Percentiles rank a stretch among this genome's conserved stretches.
These are phyloP conservation scores for Xiphophorus couchianus DNA, from an alignment of 2,113 vertebrate genomes.

Conservation along the genomic window DNA sequence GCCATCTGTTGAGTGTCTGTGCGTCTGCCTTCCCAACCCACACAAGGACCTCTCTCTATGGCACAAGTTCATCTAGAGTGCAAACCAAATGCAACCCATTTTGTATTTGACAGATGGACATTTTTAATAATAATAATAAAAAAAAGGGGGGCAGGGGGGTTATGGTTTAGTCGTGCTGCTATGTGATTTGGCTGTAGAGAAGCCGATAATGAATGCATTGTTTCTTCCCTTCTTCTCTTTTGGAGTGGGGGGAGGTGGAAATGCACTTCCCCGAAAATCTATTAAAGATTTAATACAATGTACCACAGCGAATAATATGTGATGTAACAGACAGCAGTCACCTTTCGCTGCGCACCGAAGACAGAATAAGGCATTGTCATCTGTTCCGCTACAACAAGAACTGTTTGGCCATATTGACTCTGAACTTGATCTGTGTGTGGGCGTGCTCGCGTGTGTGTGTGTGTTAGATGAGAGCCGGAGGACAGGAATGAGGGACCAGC, in stretches of 20 bases:
- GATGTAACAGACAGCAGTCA: constrained; percentile 10
- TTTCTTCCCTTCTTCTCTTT: background rate
- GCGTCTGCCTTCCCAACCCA: constrained; percentile 55
- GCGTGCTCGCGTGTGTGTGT: too few species aligned
- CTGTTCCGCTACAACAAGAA: background rate
- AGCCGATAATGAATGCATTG: constrained; percentile 17
- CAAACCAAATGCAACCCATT: constrained; percentile 47
- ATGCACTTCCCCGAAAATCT: background rate
- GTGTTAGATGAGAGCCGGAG: background rate
- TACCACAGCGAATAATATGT: background rate
- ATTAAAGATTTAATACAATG: background rate
- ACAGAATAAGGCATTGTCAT: background rate
- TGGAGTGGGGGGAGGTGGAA: background rate
- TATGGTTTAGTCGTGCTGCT: constrained; percentile 19
- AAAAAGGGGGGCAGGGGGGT: constrained; percentile 10
- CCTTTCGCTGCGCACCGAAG: background rate
- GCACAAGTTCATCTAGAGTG: constrained; percentile 59
- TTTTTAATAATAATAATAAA: constrained; percentile 12
- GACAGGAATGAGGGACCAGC: background rate
- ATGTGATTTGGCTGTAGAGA: constrained; percentile 33
- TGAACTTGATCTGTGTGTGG: background rate
- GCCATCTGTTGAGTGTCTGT: constrained; percentile 73
- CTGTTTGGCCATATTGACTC: background rate
- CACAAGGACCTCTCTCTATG: constrained; percentile 46
- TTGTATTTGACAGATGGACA: constrained; percentile 61